These are phyloP conservation scores for Nothocercus julius DNA, from an alignment of 2,113 vertebrate genomes.

Conservation along the genomic window DNA sequence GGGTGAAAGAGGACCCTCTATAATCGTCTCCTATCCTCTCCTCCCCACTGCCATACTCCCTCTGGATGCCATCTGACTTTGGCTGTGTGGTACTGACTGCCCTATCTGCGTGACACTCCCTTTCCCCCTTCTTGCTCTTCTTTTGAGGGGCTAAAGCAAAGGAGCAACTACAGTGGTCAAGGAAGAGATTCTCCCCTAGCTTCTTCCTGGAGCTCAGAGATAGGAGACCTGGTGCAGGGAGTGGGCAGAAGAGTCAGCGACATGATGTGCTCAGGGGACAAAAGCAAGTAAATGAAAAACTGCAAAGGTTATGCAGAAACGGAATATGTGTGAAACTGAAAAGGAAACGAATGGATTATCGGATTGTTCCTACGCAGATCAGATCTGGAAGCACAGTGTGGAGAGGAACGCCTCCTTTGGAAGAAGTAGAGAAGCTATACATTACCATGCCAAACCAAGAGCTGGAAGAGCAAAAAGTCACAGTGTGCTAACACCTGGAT, in stretches of 20 bases:
- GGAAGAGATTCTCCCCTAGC: neutral
- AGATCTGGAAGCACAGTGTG: neutral
- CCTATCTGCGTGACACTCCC: too few species aligned
- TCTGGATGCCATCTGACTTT: too few species aligned
- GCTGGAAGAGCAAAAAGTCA: neutral
- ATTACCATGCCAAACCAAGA: neutral
- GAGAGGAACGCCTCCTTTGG: neutral
- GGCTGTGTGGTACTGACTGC: too few species aligned
- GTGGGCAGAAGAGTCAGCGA: neutral
- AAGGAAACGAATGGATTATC: neutral
- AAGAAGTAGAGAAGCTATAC: neutral
- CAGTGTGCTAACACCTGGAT: neutral
- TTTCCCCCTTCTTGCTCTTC: too few species aligned
- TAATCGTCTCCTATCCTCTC: too few species aligned
- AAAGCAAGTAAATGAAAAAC: neutral
- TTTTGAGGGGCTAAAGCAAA: neutral
- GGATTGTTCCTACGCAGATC: neutral
- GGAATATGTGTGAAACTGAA: neutral
- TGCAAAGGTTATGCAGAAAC: neutral
- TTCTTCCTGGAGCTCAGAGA: neutral
- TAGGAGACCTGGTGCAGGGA: neutral
- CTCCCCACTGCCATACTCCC: too few species aligned
- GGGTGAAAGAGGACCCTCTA: too few species aligned
- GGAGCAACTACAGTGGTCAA: neutral
- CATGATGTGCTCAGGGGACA: neutral